Base-by-base conservation (phyloP, 2,888 invertebrate genomes). In the Agriopis aurantiaria region DNA sequence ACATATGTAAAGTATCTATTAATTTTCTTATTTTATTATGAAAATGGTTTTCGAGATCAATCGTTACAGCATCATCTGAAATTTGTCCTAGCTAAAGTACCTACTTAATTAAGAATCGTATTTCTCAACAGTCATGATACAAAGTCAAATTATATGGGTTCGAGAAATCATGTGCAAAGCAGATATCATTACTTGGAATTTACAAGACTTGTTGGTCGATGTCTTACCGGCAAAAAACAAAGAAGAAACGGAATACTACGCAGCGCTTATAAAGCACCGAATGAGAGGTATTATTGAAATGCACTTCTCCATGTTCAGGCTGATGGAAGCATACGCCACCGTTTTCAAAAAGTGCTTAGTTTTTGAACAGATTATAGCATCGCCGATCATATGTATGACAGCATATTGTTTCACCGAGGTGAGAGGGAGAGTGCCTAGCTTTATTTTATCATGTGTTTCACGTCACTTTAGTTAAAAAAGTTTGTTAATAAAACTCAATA, bases 1-100 rank as follows among this genome's bases (percentile, higher is more conserved):
- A 69, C 41, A 63, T 65, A 9, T 75, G 75, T 75, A 69, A 69
- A 73, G 73, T 66, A 61, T 55, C 12, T 12, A 52, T 23, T 4
- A 23, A 23, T 33, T 52, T 52, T 23, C 33, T 33, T 33, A 33
- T 33, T 3, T 3, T 3, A 33, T 5, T 33, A 3, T 33, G 33
- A 33, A 33, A 33, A 33, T 1, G 17, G 17, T 23, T 23, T 23
- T 23, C 17, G 17, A 23, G 2, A 23, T 23, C 17, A 23, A 23
- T 23, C 17, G 17, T 23, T 23, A 23, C 17, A 23, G 17, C 17
- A 33, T 33, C 33, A 33, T 4, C 33, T 14, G 3, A 48, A 48
- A 2, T n/a, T 6, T 48, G 12, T 1, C 11, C 10, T 45, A 45
- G 43, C 43, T 45, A 8, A 7, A 45, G 5, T 23, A 23, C 17